Evolutionary conservation across 2,888 invertebrate genomes (phyloP), one percentile per base, ranked within the genome.

Genomic region (Mycalesis mineus): DNA sequence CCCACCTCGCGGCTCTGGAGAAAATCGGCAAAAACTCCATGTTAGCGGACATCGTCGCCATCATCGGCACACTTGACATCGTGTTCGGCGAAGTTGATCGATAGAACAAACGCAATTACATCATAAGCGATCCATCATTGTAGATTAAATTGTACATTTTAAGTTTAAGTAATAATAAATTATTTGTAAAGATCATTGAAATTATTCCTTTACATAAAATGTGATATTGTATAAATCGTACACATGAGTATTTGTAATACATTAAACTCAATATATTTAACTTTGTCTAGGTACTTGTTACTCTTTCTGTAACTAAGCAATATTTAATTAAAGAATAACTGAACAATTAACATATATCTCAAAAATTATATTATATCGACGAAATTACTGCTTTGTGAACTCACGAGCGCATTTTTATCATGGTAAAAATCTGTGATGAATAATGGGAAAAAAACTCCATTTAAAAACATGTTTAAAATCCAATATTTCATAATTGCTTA

Each of bases 1-100:
- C 95, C 3, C 96, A 96, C 89, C 91, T 95, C 64, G 97, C 98
- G 0, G 96, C 95, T 0, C 78, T 98, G 0, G 95, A 98, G 73
- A 95, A 97, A 75, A 91, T 99, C 60, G 96, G 97, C 53, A 95
- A 92, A 68, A 95, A 96, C 74, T 95, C 95, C 65, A 95, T 98
- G 93, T 89, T 99, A 68, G 98, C 99, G 0, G 99, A 99, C 85
- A 94, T 99, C 62, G 99, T 99, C 0, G 98, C 99, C 53, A 98
- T 99, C 64, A 98, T 99, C 71, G 99, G 98, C 74, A 97, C 97
- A 0, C 84, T 97, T 22, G 97, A 97, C 82, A 94, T 97, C 62
- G 97, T 97, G 5, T 97, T 97, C 81, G 97, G 97, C 14, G 97
- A 97, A 85, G 95, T 97, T 64, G 97, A 97, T 91, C 94, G 96